Conservation (phyloP, 2,888 invertebrate species). For the Nycteola revayana region DNA sequence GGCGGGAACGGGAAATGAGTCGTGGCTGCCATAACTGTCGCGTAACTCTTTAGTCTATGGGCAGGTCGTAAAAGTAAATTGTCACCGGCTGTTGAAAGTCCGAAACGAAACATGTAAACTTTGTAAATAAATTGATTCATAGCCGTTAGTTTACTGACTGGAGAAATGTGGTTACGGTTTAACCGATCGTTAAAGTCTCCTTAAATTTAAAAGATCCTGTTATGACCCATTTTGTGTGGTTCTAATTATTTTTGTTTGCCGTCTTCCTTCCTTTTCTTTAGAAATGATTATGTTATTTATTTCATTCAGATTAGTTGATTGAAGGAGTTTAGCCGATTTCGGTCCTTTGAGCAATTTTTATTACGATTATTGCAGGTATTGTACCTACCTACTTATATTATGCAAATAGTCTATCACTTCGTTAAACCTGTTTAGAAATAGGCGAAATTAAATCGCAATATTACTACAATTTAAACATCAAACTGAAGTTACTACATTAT, state of each 20-base stretch:
- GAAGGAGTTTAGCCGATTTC: too few relatives aligned
- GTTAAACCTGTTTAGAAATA: too few relatives aligned
- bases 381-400: too few relatives aligned
- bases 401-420: too few relatives aligned
- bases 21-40: slow-evolving; percentile 77
- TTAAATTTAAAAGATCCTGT: slow-evolving; percentile 16
- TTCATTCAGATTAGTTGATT: too few relatives aligned
- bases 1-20: slow-evolving; percentile 64
- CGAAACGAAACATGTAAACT: slow-evolving; percentile 46
- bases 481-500: too few relatives aligned
- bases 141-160: slow-evolving; percentile 44
- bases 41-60: slow-evolving; percentile 78
- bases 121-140: slow-evolving; percentile 70
- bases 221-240: background rate
- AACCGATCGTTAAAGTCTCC: slow-evolving; percentile 49
- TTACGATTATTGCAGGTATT: too few relatives aligned
- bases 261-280: background rate
- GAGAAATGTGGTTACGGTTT: slow-evolving; percentile 63
- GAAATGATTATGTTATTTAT: too few relatives aligned
- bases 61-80: slow-evolving; percentile 77
- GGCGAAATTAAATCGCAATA: too few relatives aligned
- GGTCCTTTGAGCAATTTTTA: too few relatives aligned
- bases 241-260: background rate
- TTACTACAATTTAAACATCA: too few relatives aligned
- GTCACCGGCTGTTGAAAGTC: slow-evolving; percentile 75